Percentiles rank a stretch among this genome's conserved stretches.
Conservation (phyloP, 1,140 invertebrate species). For the Zaprionus gabonicus region DNA sequence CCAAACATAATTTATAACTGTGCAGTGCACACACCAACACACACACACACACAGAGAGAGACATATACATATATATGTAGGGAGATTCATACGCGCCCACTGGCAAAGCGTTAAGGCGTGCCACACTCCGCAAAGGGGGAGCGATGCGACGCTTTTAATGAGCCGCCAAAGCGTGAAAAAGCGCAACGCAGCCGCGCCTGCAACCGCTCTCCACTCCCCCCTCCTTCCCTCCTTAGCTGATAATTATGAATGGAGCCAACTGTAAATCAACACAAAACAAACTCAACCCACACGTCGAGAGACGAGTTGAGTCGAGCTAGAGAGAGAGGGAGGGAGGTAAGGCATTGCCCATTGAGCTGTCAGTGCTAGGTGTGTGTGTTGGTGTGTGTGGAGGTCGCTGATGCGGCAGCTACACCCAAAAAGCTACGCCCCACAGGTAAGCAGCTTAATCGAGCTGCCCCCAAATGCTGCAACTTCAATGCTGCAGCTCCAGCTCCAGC, state of each 20-base stretch:
- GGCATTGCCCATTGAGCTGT: conserved; percentile 71
- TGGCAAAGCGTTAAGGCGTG: conserved; percentile 45
- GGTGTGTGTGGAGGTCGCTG: conserved; percentile 65
- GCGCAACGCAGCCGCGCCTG: conserved; percentile 53
- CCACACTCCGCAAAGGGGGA: conserved; percentile 35
- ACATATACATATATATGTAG: conserved; percentile 8
- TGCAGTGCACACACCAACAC: conserved; percentile 14
- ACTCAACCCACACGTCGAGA: conserved; percentile 25
- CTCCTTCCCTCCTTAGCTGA: conserved; percentile 43
- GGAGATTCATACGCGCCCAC: conserved; percentile 20
- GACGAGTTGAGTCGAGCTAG: not conserved
- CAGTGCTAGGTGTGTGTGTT: conserved; percentile 45
- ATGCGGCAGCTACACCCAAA: conserved; percentile 81
- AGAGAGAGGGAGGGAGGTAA: not conserved
- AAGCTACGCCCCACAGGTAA: conserved; percentile 77
- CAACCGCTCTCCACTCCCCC: not conserved
- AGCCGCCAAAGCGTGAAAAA: conserved; percentile 82
- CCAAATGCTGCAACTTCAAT: conserved; percentile 19
- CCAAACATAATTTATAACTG: conserved; percentile 79
- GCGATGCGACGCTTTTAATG: conserved; percentile 71
- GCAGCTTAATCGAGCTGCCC: conserved; percentile 74
- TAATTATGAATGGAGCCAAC: conserved; percentile 81
- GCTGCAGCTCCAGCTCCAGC: conserved; percentile 10
- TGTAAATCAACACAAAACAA: conserved; percentile 71
- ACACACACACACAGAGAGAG: not conserved